Evolutionary conservation across 2,113 vertebrate species (phyloP).

Genomic region (Saguinus imperator): DNA sequence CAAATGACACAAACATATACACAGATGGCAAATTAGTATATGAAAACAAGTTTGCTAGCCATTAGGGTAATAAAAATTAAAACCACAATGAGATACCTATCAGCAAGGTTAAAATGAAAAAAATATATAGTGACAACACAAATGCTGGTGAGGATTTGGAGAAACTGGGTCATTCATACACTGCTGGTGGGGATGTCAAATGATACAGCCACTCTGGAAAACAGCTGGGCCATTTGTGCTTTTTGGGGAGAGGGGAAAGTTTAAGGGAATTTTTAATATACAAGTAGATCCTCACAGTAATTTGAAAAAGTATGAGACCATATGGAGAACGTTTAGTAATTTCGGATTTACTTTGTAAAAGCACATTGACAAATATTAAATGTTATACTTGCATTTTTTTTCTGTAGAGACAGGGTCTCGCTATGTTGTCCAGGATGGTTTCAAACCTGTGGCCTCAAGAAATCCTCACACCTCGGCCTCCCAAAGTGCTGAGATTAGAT

Average conservation of each 20-base stretch:
- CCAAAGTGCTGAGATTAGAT: no score
- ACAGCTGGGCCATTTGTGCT: background rate
- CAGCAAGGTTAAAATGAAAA: background rate
- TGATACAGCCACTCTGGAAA: background rate
- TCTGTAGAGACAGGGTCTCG: no score
- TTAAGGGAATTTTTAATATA: background rate
- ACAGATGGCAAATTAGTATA: background rate
- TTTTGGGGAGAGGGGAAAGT: background rate
- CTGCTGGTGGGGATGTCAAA: background rate
- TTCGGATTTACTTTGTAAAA: background rate
- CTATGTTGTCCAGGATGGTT: no score
- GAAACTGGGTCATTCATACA: background rate
- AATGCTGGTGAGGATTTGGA: background rate
- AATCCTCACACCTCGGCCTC: no score
- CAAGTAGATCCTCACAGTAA: background rate
- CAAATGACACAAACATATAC: background rate
- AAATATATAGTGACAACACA: background rate
- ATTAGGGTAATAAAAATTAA: slow-evolving; percentile 5
- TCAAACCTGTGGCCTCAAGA: no score
- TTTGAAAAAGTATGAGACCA: background rate
- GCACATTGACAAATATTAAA: background rate
- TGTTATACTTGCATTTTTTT: background rate
- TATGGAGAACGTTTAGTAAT: background rate
- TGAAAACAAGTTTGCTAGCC: background rate
- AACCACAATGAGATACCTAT: background rate